Base-by-base conservation (phyloP, 2,888 invertebrate species). In the Apomyelois bistriatella region DNA sequence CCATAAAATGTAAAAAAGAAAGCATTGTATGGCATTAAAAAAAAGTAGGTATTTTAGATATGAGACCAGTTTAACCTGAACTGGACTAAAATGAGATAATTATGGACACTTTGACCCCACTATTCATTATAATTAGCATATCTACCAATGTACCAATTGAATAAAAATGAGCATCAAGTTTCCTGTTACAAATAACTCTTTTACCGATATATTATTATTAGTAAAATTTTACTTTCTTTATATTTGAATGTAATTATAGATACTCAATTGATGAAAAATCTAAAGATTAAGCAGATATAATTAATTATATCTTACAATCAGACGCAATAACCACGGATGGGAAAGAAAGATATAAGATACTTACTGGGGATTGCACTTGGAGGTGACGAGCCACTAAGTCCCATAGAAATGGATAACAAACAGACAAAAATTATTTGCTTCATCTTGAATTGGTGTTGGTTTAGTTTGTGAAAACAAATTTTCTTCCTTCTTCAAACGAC, bases 351-450 rank as follows among this genome's bases (percentile, higher is more conserved):
- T 63, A 54, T 46, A 15, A 16, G 12, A 41, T 56, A 86, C 86
- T 77, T 66, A 63, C 51, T 43, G 58, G 38, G 16, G 65, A 57
- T 53, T 62, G 59, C 52, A 76, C 65, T 53, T 67, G 30, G 35
- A 15, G 46, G 9, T 10, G n/a, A 8, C 1, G 40, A 9, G 40
- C 15, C 64, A 65, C 80, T 77, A 52, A 82, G 60, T 63, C 85
- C 78, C 59, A 78, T 59, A 42, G 82, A 76, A 8, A 87, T 58
- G 37, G 85, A 78, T 50, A 88, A 62, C 54, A 88, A 72, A 70
- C 83, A 83, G 60, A 88, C 67, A 65, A 86, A 73, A 65, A 79
- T 72, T 57, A 83, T 72, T 72, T 74, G 77, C 72, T 85, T 83
- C 87, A 86, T 87, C 57, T 68, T 56, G 56, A 62, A 60, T 62